phyloP scores from a whole-genome alignment of 1,140 invertebrate genomes.

The Aphelenchoides avenae region DNA sequence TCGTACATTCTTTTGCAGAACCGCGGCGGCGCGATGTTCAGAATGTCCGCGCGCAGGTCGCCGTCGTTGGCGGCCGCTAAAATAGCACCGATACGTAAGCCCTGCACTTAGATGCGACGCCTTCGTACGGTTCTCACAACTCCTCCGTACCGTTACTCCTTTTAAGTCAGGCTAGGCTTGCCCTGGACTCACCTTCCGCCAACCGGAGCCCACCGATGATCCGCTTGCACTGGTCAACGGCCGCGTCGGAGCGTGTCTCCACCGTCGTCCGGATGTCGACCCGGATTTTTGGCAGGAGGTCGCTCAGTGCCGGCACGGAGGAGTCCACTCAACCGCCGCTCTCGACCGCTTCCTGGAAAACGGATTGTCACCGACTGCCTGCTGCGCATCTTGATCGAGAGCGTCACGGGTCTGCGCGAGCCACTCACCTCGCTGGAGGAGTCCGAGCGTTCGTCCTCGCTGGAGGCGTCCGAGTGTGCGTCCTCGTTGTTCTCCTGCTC shows the following conservation, averaged over 20 bases:
- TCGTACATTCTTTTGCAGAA: constrained; percentile 35
- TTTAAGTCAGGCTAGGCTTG: too few relatives aligned
- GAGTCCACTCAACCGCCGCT: constrained; percentile 8
- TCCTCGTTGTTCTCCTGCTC: too few relatives aligned
- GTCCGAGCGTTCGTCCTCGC: too few relatives aligned
- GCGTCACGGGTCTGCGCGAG: too few relatives aligned
- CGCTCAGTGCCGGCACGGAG: not conserved
- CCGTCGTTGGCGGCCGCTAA: constrained; percentile 35
- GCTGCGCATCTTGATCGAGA: too few relatives aligned
- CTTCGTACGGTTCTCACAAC: too few relatives aligned
- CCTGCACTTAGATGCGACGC: too few relatives aligned
- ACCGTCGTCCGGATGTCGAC: constrained; percentile 29
- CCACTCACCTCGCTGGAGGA: too few relatives aligned
- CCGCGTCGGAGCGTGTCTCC: constrained; percentile 21
- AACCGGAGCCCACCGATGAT: constrained; percentile 31
- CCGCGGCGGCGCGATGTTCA: constrained; percentile 21
- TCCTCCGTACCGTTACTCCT: too few relatives aligned
- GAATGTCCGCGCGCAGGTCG: constrained; percentile 27
- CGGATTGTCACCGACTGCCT: too few relatives aligned
- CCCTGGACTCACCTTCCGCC: constrained; percentile 36
- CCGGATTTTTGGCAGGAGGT: constrained; percentile 8
- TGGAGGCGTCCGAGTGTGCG: too few relatives aligned
- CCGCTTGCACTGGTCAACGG: constrained; percentile 29
- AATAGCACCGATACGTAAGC: too few relatives aligned
- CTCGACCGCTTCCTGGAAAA: constrained; percentile 19